These are phyloP conservation scores for Naso thynnoides DNA, from an alignment of 2,797 vertebrate species.

Conservation along the genomic window DNA sequence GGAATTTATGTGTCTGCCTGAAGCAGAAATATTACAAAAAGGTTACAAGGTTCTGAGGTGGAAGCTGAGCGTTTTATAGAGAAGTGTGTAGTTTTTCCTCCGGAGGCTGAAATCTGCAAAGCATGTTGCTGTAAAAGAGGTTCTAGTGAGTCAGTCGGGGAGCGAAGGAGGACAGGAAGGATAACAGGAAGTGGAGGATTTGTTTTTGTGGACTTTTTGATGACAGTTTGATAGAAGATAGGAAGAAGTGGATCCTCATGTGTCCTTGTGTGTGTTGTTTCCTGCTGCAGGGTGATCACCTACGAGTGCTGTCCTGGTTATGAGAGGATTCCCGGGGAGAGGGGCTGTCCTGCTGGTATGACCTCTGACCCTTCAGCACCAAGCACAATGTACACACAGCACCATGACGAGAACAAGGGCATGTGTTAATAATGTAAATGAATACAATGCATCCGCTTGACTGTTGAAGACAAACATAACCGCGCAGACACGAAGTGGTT, in stretches of 20 bases:
- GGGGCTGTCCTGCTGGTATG: slow-evolving; percentile 96
- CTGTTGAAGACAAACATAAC: not conserved
- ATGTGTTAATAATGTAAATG: not conserved
- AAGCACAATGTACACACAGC: not conserved
- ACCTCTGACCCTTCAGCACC: slow-evolving; percentile 11
- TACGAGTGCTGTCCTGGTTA: slow-evolving; percentile 99
- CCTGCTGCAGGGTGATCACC: slow-evolving; percentile 88
- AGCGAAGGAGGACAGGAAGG: not conserved
- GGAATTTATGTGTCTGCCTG: slow-evolving; percentile 48
- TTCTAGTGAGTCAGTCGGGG: not conserved
- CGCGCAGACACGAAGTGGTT: too few species aligned
- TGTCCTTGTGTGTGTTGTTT: slow-evolving; percentile 11
- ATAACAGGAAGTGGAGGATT: not conserved
- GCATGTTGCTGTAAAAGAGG: not conserved
- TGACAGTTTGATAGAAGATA: not conserved
- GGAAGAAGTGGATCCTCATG: not conserved
- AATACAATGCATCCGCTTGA: not conserved
- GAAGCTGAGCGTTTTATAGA: slow-evolving; percentile 32
- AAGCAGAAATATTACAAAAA: not conserved
- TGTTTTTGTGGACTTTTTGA: not conserved
- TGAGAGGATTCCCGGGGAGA: slow-evolving; percentile 93
- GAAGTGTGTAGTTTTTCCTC: not conserved
- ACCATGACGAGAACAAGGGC: too few species aligned
- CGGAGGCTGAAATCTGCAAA: slow-evolving; percentile 3
- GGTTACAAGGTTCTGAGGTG: slow-evolving; percentile 25